Percentiles rank a stretch among this genome's conserved stretches.
These are phyloP conservation scores for Megastigmus dorsalis DNA, from an alignment of 2,888 invertebrate genomes.

Conservation along the genomic window DNA sequence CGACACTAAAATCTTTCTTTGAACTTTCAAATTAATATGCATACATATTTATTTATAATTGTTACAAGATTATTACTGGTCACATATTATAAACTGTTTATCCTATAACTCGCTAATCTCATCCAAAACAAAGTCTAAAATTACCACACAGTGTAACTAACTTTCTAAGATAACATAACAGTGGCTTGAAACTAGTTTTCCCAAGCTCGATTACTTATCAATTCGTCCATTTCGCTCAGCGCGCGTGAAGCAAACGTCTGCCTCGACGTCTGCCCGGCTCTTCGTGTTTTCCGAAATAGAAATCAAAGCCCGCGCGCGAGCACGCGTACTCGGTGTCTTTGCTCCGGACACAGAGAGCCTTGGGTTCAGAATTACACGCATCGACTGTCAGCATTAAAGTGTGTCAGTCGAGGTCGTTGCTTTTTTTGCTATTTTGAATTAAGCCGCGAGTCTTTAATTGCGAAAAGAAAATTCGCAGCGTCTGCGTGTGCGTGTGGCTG, in stretches of 20 bases:
- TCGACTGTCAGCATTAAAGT: conserved; percentile 23
- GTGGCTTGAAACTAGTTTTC: conserved; percentile 1
- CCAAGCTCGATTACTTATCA: conserved; percentile 13
- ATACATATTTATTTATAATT: no score
- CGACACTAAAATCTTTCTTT: no score
- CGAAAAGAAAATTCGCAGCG: no score
- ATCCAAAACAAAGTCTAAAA: no score
- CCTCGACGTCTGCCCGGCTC: neutral
- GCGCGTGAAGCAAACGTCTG: neutral
- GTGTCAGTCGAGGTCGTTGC: conserved; percentile 1
- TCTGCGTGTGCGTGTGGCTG: no score
- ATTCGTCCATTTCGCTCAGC: neutral
- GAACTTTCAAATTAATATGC: no score
- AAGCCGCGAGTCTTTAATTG: neutral
- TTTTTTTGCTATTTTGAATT: conserved; percentile 1
- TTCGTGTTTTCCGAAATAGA: conserved; percentile 47
- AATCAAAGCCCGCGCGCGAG: no score
- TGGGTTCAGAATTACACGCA: conserved; percentile 30
- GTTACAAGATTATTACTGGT: no score
- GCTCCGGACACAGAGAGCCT: conserved; percentile 7
- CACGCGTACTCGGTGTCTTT: neutral
- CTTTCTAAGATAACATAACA: no score
- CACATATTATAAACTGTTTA: no score
- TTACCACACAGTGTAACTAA: no score
- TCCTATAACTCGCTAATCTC: no score